Evolutionary conservation across 2,113 vertebrate genomes (phyloP).

Genomic region (Salvator merianae): DNA sequence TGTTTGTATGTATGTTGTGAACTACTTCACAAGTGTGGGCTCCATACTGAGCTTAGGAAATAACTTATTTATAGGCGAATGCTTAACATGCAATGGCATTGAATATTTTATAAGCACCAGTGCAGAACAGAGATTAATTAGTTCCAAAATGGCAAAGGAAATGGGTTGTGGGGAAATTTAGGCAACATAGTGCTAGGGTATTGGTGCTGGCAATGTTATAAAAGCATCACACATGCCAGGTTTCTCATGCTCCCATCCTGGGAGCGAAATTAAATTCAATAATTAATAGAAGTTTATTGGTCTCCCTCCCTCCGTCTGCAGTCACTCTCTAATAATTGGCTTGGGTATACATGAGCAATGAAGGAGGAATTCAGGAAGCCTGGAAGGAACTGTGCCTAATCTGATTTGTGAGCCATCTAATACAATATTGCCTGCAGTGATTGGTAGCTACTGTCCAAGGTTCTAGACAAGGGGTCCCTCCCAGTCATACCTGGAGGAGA

Average conservation of each 20-base stretch:
- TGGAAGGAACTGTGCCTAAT: too few relatives aligned
- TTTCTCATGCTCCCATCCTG: neutral
- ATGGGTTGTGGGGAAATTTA: neutral
- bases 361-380: too few relatives aligned
- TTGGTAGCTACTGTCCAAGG: too few relatives aligned
- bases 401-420: too few relatives aligned
- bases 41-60: neutral
- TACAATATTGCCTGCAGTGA: too few relatives aligned
- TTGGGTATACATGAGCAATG: neutral
- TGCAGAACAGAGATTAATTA: constrained; percentile 26
- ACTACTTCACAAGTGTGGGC: neutral
- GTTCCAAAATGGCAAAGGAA: neutral
- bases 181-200: neutral
- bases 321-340: neutral
- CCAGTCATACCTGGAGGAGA: too few relatives aligned
- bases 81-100: constrained; percentile 12
- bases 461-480: too few relatives aligned
- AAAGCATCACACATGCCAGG: neutral
- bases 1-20: too few relatives aligned
- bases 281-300: constrained; percentile 14
- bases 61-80: constrained; percentile 25
- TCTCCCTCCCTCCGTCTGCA: neutral
- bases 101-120: constrained; percentile 29
- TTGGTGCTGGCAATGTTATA: too few relatives aligned
- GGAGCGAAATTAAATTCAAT: constrained; percentile 5